Evolutionary conservation across 2,797 vertebrate species (phyloP).

Genomic region (Mormyrus proboscirostris): DNA sequence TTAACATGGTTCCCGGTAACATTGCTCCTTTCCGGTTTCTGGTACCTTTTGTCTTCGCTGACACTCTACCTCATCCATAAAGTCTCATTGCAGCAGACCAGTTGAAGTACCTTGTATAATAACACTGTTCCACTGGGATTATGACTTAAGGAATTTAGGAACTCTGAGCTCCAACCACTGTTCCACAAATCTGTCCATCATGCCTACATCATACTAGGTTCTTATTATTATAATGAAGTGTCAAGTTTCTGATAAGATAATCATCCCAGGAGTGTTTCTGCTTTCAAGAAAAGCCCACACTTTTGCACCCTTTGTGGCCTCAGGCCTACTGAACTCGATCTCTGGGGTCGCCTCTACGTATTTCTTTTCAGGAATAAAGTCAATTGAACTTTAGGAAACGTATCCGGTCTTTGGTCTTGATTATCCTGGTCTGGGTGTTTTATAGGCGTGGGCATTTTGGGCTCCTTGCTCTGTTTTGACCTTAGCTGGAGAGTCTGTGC

Average conservation of each 20-base stretch:
- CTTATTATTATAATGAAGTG: background rate
- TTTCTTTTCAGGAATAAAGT: constrained; percentile 31
- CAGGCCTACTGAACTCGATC: background rate
- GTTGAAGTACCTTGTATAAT: background rate
- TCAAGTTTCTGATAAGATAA: background rate
- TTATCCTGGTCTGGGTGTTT: constrained; percentile 19
- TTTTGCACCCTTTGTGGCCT: constrained; percentile 19
- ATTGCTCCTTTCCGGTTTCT: background rate
- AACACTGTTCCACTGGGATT: background rate
- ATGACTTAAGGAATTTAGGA: background rate
- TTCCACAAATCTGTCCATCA: background rate
- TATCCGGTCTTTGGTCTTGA: constrained; percentile 32
- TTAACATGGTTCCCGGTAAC: background rate
- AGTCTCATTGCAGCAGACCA: background rate
- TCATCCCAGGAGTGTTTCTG: background rate
- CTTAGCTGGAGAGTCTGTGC: background rate
- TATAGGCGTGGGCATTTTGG: constrained; percentile 13
- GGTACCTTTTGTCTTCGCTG: background rate
- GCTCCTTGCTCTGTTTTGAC: background rate
- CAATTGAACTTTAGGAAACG: constrained; percentile 41
- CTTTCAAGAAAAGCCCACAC: constrained; percentile 17
- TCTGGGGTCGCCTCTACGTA: constrained; percentile 17
- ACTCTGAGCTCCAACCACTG: background rate
- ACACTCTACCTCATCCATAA: background rate
- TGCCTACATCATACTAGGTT: background rate